phyloP scores from a whole-genome alignment of 2,113 vertebrate species.

The Thalassoma bifasciatum region DNA sequence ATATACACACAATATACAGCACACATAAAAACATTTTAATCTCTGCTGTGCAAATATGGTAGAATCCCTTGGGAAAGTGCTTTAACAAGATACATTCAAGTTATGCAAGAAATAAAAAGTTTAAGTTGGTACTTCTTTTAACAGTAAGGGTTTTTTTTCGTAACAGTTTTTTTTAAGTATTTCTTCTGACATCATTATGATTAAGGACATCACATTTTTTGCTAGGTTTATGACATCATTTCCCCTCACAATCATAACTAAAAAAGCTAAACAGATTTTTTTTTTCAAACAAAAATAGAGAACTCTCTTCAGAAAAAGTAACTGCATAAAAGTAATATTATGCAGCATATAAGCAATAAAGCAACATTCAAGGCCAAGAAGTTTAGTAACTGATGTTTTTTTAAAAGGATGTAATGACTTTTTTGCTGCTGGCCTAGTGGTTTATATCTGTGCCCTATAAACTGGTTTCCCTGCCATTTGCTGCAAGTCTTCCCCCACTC shows the following conservation, averaged over 20 bases:
- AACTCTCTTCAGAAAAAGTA: not conserved
- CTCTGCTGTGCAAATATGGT: slow-evolving; percentile 8
- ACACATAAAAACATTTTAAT: not conserved
- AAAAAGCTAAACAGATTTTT: not conserved
- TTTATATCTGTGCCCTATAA: no score
- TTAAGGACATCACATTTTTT: slow-evolving; percentile 12
- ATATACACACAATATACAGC: not conserved
- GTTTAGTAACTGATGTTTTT: no score
- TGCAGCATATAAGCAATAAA: slow-evolving; percentile 24
- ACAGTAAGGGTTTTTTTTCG: not conserved
- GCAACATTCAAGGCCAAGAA: slow-evolving; percentile 41
- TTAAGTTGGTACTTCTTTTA: slow-evolving; percentile 7
- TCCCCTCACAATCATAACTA: not conserved
- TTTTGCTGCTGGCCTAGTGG: not conserved
- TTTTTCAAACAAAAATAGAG: not conserved
- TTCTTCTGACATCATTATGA: slow-evolving; percentile 15
- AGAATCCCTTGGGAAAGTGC: slow-evolving; percentile 6
- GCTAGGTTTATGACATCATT: slow-evolving; percentile 25
- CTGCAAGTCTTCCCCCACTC: no score
- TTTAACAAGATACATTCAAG: slow-evolving; percentile 29
- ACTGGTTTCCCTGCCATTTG: no score
- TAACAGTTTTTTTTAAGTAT: not conserved
- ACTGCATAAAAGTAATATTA: slow-evolving; percentile 23
- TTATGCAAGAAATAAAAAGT: slow-evolving; percentile 1
- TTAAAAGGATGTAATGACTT: no score